Evolutionary conservation across 2,888 invertebrate genomes (phyloP), one percentile per base, ranked within the genome.

Genomic region (Vannuccia rotundouncinata): DNA sequence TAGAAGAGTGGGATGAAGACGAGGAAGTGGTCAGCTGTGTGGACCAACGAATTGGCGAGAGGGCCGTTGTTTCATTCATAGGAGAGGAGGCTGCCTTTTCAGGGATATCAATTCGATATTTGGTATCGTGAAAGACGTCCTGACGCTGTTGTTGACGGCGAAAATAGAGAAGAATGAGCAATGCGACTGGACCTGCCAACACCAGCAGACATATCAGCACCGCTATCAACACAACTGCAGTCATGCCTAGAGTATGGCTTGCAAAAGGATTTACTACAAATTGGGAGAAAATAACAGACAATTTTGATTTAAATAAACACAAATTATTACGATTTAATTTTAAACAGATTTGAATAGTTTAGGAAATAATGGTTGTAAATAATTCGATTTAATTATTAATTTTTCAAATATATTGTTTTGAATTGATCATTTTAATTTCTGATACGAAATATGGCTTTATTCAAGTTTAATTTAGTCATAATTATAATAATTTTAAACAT

Each of bases 11-110:
- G 2, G 66, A 5, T 2, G 66, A 66, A 2, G 66, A 66, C 5
- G 66, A 66, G 5, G 66, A 66, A 27, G 66, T 66, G 66, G 66
- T 66, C 22, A 66, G 66, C 66, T 66, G 66, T 22, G 66, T 13
- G 66, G 66, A 66, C 66, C 66, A 66, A 22, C 66, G 66, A 2
- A 66, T 66, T 22, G 66, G 66, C 2, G 66, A 66, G 45, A 17
- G 5, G 66, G 5, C 66, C 17, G 66, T 2, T 5, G 5, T 66
- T 27, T 17, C 22, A n/a, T n/a, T n/a, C 22, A 2, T 22, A n/a
- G 10, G 10, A 66, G 22, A 5, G 10, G 66, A 22, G 17, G 2
- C 5, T 2, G 10, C 2, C 22, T 66, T 66, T 17, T 66, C 66
- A 27, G 17, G 66, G 22, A 66, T 66, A 13, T 66, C 25, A 22